These are phyloP conservation scores for Myrmophylax atrothorax DNA, from an alignment of 2,113 vertebrate species.

Conservation along the genomic window DNA sequence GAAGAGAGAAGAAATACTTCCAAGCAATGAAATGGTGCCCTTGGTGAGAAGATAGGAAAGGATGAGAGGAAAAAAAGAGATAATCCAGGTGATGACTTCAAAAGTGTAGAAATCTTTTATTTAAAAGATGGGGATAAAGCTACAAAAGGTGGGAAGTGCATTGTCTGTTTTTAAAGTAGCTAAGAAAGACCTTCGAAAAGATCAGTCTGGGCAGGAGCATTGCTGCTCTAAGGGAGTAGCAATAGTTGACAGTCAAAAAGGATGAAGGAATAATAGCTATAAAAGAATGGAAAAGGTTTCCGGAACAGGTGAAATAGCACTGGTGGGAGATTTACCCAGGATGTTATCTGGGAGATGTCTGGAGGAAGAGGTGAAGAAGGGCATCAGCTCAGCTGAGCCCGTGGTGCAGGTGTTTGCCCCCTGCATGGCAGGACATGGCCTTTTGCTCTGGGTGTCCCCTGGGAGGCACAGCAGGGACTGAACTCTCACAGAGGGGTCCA, in stretches of 20 bases:
- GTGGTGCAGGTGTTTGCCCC: rapidly evolving
- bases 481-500: neutral
- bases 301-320: neutral
- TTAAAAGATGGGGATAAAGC: neutral
- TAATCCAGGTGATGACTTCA: neutral
- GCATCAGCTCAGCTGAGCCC: neutral
- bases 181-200: neutral
- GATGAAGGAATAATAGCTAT: neutral
- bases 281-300: neutral
- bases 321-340: neutral
- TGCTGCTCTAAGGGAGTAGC: neutral
- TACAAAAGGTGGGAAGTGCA: conserved; percentile 1
- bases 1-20: neutral
- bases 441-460: neutral
- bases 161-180: conserved; percentile 18
- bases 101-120: neutral
- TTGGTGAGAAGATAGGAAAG: neutral
- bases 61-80: neutral
- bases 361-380: neutral
- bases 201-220: neutral
- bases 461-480: rapidly evolving
- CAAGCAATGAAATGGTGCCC: neutral
- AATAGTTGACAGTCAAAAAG: neutral
- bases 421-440: neutral
- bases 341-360: neutral